A percentile compares a stretch with the other conserved stretches of the same genome.
Evolutionary conservation across 2,888 invertebrate genomes (phyloP).

Genomic region (Metacarcinus magister): DNA sequence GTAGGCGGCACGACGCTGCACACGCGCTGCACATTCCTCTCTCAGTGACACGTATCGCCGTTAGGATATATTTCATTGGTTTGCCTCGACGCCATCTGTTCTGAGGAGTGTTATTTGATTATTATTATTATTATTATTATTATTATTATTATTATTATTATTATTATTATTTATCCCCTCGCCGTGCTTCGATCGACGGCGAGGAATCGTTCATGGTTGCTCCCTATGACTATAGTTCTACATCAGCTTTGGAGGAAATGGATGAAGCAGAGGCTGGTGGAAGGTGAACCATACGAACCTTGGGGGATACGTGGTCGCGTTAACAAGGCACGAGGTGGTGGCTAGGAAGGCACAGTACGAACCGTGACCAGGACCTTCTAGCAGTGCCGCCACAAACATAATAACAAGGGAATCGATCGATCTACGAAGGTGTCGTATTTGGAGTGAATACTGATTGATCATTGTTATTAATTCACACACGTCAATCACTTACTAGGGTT

Average conservation of each 20-base stretch:
- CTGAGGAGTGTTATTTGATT: constrained; percentile 36
- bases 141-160: neutral
- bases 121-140: neutral
- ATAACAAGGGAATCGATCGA: constrained; percentile 51
- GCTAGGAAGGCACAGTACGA: constrained; percentile 80
- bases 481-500: constrained; percentile 36
- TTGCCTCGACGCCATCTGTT: neutral
- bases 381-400: constrained; percentile 80
- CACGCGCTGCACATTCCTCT: constrained; percentile 6
- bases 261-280: constrained; percentile 78
- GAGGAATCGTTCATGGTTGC: constrained; percentile 2
- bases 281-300: constrained; percentile 80
- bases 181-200: neutral
- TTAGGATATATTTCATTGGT: constrained; percentile 9
- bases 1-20: constrained; percentile 30
- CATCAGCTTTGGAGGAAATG: constrained; percentile 65
- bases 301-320: constrained; percentile 77
- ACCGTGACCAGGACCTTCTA: constrained; percentile 81
- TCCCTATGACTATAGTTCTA: constrained; percentile 65
- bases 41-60: neutral
- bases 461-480: neutral
- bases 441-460: constrained; percentile 40
- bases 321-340: constrained; percentile 81
- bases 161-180: neutral
- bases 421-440: constrained; percentile 6